Evolutionary conservation across 1,140 invertebrate species (phyloP), one percentile per base, ranked within the genome.

Genomic region (Lineus longissimus): DNA sequence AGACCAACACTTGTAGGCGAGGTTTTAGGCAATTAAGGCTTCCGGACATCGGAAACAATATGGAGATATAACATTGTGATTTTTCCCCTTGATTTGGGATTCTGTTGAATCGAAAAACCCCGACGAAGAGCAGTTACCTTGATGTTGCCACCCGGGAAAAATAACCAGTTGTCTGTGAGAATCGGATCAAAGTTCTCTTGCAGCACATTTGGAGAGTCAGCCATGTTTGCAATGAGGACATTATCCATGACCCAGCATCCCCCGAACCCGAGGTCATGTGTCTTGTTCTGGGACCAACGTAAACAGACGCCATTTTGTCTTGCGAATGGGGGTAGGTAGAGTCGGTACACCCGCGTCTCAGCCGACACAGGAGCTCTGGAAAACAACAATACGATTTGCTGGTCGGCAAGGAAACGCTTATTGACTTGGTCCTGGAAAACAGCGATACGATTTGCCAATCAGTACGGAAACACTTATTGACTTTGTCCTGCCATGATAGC

Each of bases 231-330:
- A 40, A 83, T 71, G 2, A 81, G 47, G 17, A 83, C 71, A 66
- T 83, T 79, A 62, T 83, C 82, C 41, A 83, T 62, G 7, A 72
- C 81, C 79, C 80, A 81, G 63, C 82, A 83, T 2, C 73, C 73
- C 57, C 70, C 58, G 57, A 68, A 70, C 15, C 55, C 6, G 61
- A 58, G 2, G 19, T 31, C 25, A 57, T 7, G n/a, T 30, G 55
- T 22, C 23, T 11, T 11, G 27, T 17, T 31, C 55, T 80, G 74
- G 41, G 54, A 62, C 77, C 78, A 82, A 27, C 69, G 70, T 43
- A 82, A 65, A 67, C 81, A 82, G 11, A 78, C 63, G 29, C 72
- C 73, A 29, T 67, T 66, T 43, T 66, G 63, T 65, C 73, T 69
- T 36, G 76, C 74, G 15, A 70, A 61, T n/a, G 45, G 27, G 27